Evolutionary conservation across 2,888 invertebrate species (phyloP).

Genomic region (Callyntrura sp.): DNA sequence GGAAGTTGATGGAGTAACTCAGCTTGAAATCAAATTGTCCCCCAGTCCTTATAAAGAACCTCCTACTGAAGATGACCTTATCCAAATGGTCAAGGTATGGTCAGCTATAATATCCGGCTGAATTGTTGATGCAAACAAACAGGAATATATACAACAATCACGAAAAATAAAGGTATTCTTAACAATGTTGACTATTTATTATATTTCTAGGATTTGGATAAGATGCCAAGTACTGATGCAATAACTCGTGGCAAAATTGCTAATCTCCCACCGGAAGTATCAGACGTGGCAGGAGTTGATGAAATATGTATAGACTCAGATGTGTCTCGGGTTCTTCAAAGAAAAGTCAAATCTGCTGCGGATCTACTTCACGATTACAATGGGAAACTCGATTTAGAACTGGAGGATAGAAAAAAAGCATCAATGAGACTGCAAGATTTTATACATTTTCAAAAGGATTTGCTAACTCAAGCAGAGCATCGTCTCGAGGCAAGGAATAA

Average conservation of each 20-base stretch:
- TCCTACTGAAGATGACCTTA: conserved; percentile 96
- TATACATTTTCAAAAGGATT: conserved; percentile 93
- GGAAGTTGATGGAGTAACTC: conserved; percentile 82
- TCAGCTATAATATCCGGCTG: neutral
- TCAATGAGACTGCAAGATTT: conserved; percentile 95
- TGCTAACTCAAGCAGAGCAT: conserved; percentile 94
- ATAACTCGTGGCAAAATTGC: conserved; percentile 96
- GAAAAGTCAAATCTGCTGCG: conserved; percentile 95
- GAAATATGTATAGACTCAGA: conserved; percentile 91
- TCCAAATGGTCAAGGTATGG: conserved; percentile 89
- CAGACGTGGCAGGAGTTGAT: conserved; percentile 94
- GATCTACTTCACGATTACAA: conserved; percentile 96
- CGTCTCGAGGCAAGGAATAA: conserved; percentile 90
- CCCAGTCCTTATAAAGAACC: conserved; percentile 89
- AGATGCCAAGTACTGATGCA: conserved; percentile 98
- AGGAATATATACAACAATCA: too few species aligned
- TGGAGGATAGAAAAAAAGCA: conserved; percentile 95
- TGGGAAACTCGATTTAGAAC: conserved; percentile 92
- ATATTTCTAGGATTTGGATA: conserved; percentile 91
- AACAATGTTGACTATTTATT: neutral
- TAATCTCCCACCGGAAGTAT: conserved; percentile 96
- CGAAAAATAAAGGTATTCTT: too few species aligned
- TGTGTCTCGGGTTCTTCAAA: conserved; percentile 91
- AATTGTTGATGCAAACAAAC: too few species aligned
- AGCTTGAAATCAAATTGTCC: conserved; percentile 82